Conservation (phyloP, 2,797 vertebrate species). For the Notolepis coatsorum region DNA sequence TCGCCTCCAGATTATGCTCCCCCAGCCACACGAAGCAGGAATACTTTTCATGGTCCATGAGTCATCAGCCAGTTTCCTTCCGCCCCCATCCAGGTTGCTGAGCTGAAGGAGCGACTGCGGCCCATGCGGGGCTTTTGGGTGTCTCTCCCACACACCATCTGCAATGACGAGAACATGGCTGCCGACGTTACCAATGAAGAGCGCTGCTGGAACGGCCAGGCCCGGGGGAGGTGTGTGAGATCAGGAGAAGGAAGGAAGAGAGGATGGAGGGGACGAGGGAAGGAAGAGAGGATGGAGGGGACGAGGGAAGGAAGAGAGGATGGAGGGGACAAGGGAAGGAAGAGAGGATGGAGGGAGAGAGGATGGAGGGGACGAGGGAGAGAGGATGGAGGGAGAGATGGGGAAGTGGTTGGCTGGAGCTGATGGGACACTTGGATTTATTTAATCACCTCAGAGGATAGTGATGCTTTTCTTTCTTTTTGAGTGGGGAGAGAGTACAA, state of each 20-base stretch:
- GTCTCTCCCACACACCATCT: slow-evolving; percentile 87
- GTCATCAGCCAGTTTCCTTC: slow-evolving; percentile 57
- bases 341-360: background rate
- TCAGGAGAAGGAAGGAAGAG: too few species aligned
- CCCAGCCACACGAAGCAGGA: slow-evolving; percentile 52
- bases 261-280: too few species aligned
- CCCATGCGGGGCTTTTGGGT: slow-evolving; percentile 90
- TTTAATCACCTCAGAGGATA: too few species aligned
- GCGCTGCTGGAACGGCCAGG: slow-evolving; percentile 91
- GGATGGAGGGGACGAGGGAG: background rate
- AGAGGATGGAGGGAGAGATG: background rate
- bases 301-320: background rate
- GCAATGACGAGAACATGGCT: slow-evolving; percentile 86
- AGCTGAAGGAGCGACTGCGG: slow-evolving; percentile 86
- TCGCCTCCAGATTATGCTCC: slow-evolving; percentile 43
- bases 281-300: too few species aligned
- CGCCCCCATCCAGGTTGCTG: slow-evolving; percentile 82
- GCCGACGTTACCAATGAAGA: slow-evolving; percentile 87
- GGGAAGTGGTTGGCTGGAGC: too few species aligned
- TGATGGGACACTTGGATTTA: background rate
- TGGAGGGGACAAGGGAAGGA: background rate
- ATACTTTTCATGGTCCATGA: slow-evolving; percentile 57
- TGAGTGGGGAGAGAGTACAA: too few species aligned
- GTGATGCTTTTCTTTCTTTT: too few species aligned
- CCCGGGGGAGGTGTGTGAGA: slow-evolving; percentile 86